Percentiles rank a stretch among this genome's conserved stretches.
Conservation (phyloP, 2,888 invertebrate species). For the Sabellastarte sp. region DNA sequence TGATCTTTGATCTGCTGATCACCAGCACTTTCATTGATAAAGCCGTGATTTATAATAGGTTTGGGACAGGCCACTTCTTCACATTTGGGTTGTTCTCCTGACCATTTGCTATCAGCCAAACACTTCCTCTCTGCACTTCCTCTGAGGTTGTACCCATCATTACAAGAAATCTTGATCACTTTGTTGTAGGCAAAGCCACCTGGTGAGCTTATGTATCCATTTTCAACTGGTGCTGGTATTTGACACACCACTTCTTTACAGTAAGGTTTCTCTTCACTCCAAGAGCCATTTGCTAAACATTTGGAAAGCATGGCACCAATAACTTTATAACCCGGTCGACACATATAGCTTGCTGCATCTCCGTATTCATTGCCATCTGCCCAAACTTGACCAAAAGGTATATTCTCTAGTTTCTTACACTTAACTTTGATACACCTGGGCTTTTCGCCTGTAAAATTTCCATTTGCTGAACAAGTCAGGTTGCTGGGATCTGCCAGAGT, state of each 20-base stretch:
- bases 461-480: constrained; percentile 4
- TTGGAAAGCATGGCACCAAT: neutral
- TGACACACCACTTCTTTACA: neutral
- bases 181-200: neutral
- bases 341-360: neutral
- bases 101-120: constrained; percentile 43
- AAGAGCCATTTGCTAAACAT: neutral
- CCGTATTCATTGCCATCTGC: neutral
- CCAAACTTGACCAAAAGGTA: neutral
- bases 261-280: neutral
- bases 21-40: constrained; percentile 9
- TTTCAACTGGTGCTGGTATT: neutral
- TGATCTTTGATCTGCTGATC: constrained; percentile 9
- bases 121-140: constrained; percentile 40
- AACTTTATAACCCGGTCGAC: neutral
- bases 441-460: neutral
- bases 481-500: neutral
- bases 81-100: constrained; percentile 43
- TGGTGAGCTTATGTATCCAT: neutral
- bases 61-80: constrained; percentile 28
- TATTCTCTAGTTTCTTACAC: neutral
- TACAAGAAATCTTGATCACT: constrained; percentile 25
- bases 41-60: constrained; percentile 3
- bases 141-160: constrained; percentile 44
- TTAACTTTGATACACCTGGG: neutral